Base-by-base conservation (phyloP, 2,113 vertebrate species). In the Benthochromis sp. region DNA sequence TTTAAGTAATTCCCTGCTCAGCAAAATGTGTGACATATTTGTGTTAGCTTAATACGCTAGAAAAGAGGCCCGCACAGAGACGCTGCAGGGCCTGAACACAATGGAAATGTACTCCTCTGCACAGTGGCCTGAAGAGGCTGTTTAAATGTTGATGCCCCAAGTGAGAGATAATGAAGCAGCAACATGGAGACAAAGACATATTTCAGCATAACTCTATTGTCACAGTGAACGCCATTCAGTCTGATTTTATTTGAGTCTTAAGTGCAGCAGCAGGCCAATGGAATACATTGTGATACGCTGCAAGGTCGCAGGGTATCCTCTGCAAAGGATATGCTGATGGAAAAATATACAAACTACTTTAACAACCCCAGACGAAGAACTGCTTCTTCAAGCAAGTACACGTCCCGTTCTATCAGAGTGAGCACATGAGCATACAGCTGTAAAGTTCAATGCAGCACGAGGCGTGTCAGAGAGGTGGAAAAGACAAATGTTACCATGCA, bases 231-330 rank as follows among this genome's bases (percentile, higher is more conserved):
- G 82, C 87, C 6, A n/a, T 90, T 85, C 89, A 83, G 13, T 82
- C 91, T 89, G 93, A 94, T 94, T 86, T 93, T 90, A 95, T 61
- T 94, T 85, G 69, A 90, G 81, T 34, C 57, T 34, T 40, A 38
- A 92, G 88, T 90, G 82, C 91, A 88, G 66, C 54, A 34, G 82
- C 29, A 45, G 59, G 24, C 55, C 69, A 59, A 87, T 82, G 87
- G 87, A 90, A 94, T 93, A 90, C 52, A 34, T 9, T 2, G 10
- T 1, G 13, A 50, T 84, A 36, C 81, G 36, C 19, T 40, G 52
- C 19, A 43, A 63, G 87, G 84, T 86, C 1, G 5, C 24, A 45
- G 50, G 59, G 36, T 59, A 21, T 82, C 45, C 21, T 79, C 47
- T 57, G 63, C 34, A 89, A 78, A 84, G 31, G 27, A 87, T 43